Base-by-base conservation (phyloP, 2,797 vertebrate genomes). In the Stomatorhinus walkeri region DNA sequence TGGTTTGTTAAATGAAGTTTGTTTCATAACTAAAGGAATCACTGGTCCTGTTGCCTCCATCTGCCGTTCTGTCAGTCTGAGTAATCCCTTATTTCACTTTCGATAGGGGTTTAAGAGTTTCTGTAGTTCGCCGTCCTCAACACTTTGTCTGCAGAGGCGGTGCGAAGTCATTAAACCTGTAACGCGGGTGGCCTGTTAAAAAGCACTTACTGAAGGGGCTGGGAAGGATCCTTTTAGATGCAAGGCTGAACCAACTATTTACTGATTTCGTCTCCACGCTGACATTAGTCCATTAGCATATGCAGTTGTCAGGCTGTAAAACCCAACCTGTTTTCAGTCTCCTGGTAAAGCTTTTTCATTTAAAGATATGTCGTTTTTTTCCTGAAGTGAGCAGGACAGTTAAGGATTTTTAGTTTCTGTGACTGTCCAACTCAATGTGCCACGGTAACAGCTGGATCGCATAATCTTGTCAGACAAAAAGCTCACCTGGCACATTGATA, bases 61-160 rank as follows among this genome's bases (percentile, higher is more conserved):
- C 64, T 68, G 64, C 64, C 40, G 4, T 22, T 84, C 7, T 46
- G 19, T 84, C 40, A 8, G n/a, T 49, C 46, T 83, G 81, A 84
- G 7, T 48, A 43, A 84, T 49, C 22, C 43, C 40, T 49, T 84
- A 22, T 84, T 84, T 84, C 43, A 84, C 46, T n/a, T 84, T 24
- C 2, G 7, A 84, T 48, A n/a, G 40, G 72, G 72, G 72, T 43
- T 79, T 79, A 40, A 79, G 72, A 79, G 81, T 49, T 84, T 84
- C 40, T 84, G 46, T 24, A 24, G 24, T 79, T 56, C 4, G 32
- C 72, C 36, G 36, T 54, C 51, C 84, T 24, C 59, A n/a, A 85
- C 79, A 84, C 64, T 88, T 48, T 85, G 81, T 36, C 81, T 79
- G 51, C 51, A 10, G 76, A 61, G 22, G 56, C 32, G 87, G 28